Base-by-base conservation (phyloP, 2,113 vertebrate species). In the Cavia aperea region DNA sequence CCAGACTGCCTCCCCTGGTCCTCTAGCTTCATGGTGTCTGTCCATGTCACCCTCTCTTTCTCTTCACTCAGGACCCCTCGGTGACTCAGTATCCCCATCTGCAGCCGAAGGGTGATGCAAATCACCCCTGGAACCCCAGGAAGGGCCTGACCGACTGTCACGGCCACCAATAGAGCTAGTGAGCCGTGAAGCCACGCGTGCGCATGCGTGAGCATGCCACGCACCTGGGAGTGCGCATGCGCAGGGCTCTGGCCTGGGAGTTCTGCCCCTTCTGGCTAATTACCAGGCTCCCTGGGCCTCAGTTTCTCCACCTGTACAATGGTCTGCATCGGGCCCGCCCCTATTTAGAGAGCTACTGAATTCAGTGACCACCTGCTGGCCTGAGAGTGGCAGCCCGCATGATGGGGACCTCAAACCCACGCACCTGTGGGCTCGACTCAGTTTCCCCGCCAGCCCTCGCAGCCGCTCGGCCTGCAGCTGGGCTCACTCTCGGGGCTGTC, bases 81-180 rank as follows among this genome's bases (percentile, higher is more conserved):
- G 6, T 23, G 39, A 39, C 75, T 84, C 60, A 21, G 49, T 88
- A n/a, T 91, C 86, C 63, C 68, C 49, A 58, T 49, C 62, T 72
- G 75, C 46, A 60, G 39, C 58, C 54, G 87, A 54, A 39, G 7
- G 43, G 77, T 54, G 58, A 24, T 8, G 0, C 46, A 16, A 49
- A 16, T 70, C 29, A 63, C 70, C 0, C 0, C 36, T 21, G 70
- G 36, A 51, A 65, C 2, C 7, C 33, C 6, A 15, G 79, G 43
- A 24, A 36, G 63, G 63, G 13, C 75, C n/a, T 7, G 14, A 46
- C 31, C 18, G 23, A 51, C 66, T 26, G 43, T 33, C 6, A 0
- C 21, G 16, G 21, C 29, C 7, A 56, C 82, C 43, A 51, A n/a
- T 0, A 0, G 81, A 49, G 23, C 0, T 5, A 21, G 54, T 2